Conservation (phyloP, 2,888 invertebrate genomes). For the Phalangium opilio region DNA sequence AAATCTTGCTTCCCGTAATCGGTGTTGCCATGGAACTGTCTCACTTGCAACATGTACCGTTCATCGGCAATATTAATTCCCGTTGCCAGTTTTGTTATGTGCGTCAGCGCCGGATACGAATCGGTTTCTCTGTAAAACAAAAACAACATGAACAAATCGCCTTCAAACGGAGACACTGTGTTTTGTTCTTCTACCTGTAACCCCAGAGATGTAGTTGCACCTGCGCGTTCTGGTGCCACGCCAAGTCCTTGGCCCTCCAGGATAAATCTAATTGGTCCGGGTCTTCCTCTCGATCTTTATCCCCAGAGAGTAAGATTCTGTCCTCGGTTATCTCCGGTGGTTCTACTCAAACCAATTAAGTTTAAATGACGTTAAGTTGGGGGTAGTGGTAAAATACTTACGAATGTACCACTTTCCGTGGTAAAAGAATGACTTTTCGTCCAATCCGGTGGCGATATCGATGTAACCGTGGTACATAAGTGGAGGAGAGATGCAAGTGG, state of each 20-base stretch:
- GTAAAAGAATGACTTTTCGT: constrained; percentile 66
- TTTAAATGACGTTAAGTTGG: neutral
- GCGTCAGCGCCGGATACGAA: constrained; percentile 61
- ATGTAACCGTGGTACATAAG: constrained; percentile 77
- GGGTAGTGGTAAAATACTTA: constrained; percentile 34
- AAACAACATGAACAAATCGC: neutral
- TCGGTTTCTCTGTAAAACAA: constrained; percentile 47
- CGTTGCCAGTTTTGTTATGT: constrained; percentile 41
- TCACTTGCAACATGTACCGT: constrained; percentile 30
- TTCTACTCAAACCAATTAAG: constrained; percentile 39
- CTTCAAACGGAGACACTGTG: neutral
- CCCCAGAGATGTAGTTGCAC: constrained; percentile 76
- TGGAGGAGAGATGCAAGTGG: constrained; percentile 74
- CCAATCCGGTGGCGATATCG: constrained; percentile 66
- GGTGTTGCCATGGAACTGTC: constrained; percentile 47
- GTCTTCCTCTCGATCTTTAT: constrained; percentile 51
- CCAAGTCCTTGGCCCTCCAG: constrained; percentile 74
- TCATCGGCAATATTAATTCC: constrained; percentile 7
- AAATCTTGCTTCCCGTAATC: constrained; percentile 54
- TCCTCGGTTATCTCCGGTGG: constrained; percentile 74
- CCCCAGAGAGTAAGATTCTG: constrained; percentile 58
- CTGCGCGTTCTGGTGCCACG: constrained; percentile 57
- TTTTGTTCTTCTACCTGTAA: constrained; percentile 39
- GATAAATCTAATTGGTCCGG: constrained; percentile 59
- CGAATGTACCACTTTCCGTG: constrained; percentile 80